phyloP scores from a whole-genome alignment of 2,888 invertebrate genomes.

The Blera fallax region DNA sequence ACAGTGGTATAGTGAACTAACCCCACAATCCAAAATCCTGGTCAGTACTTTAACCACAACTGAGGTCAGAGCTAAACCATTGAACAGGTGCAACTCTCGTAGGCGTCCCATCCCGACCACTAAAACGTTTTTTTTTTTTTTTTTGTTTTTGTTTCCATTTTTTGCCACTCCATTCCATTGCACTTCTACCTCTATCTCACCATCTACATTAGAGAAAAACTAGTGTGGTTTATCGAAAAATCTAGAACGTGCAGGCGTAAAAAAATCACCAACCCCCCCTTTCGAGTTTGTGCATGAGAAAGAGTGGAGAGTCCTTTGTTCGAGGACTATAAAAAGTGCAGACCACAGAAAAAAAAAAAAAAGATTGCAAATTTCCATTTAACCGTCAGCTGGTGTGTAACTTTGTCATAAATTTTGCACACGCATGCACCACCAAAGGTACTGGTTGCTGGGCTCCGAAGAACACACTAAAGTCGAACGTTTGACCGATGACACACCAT shows the following conservation, averaged over 20 bases:
- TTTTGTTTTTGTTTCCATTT: constrained; percentile 14
- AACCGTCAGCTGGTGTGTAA: constrained; percentile 60
- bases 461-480: constrained; percentile 38
- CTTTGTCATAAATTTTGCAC: constrained; percentile 69
- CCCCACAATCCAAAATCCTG: constrained; percentile 54
- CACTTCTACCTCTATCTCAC: constrained; percentile 1
- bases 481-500: constrained; percentile 68
- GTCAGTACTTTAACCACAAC: constrained; percentile 48
- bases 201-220: constrained; percentile 9
- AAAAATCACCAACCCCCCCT: constrained; percentile 15
- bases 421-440: constrained; percentile 56
- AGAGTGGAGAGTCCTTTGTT: not conserved
- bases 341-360: constrained; percentile 15
- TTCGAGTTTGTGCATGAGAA: not conserved
- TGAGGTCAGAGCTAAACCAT: constrained; percentile 52
- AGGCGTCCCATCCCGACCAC: constrained; percentile 22
- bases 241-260: constrained; percentile 39
- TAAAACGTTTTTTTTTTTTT: not conserved
- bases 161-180: not conserved
- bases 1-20: constrained; percentile 33
- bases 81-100: constrained; percentile 56
- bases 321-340: constrained; percentile 9
- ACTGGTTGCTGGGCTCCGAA: not conserved
- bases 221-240: constrained; percentile 65
- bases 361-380: constrained; percentile 62